Conservation (phyloP, 2,888 invertebrate genomes). For the Eupithecia centaureata region DNA sequence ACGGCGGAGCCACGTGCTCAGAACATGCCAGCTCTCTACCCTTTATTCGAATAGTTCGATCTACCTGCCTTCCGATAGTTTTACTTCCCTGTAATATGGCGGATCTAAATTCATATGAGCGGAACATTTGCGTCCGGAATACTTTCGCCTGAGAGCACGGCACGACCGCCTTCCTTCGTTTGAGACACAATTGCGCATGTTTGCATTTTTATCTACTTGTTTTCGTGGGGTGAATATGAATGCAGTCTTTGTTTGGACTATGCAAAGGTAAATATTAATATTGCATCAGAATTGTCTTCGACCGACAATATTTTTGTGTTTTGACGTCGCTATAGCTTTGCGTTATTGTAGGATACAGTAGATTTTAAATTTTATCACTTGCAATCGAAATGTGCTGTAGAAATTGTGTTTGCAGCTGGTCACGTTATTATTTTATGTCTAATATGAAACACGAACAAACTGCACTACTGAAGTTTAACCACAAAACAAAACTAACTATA, state of each 20-base stretch:
- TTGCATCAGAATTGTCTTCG: conserved; percentile 63
- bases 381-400: conserved; percentile 14
- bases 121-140: conserved; percentile 76
- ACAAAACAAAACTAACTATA: conserved; percentile 1
- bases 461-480: neutral
- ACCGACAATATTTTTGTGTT: conserved; percentile 56
- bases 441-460: neutral
- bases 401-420: conserved; percentile 17
- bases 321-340: conserved; percentile 40
- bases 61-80: conserved; percentile 71
- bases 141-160: conserved; percentile 58
- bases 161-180: conserved; percentile 58
- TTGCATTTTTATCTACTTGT: conserved; percentile 82
- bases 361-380: conserved; percentile 33
- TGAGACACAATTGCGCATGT: conserved; percentile 80
- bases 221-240: conserved; percentile 81
- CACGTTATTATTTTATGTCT: conserved; percentile 23
- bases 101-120: conserved; percentile 81
- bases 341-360: conserved; percentile 19
- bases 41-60: conserved; percentile 69
- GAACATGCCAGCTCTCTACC: conserved; percentile 56
- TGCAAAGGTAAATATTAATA: conserved; percentile 76
- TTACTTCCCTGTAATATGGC: conserved; percentile 73
- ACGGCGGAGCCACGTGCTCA: conserved; percentile 53
- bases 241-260: conserved; percentile 74